phyloP scores from a whole-genome alignment of 1,140 invertebrate species.

The Drosophila trapezifrons region DNA sequence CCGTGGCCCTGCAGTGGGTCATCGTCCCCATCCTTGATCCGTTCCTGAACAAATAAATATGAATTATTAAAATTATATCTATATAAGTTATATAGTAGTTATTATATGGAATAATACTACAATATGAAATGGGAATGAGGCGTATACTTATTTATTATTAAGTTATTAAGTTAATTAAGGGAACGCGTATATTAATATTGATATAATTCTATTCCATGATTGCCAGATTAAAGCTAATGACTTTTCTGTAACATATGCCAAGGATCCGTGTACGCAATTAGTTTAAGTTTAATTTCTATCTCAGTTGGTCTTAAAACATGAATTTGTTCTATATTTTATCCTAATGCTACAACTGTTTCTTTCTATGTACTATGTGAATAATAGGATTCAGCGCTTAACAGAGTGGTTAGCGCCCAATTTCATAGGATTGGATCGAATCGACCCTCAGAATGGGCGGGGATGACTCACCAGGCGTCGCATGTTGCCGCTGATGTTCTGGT shows the following conservation, averaged over 20 bases:
- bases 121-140: too few species aligned
- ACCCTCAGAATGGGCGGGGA: slow-evolving; percentile 1
- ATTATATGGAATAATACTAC: too few species aligned
- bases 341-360: not conserved
- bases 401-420: slow-evolving; percentile 46
- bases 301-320: too few species aligned
- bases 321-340: too few species aligned
- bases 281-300: not conserved
- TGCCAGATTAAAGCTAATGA: not conserved
- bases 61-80: too few species aligned
- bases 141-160: too few species aligned
- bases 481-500: slow-evolving; percentile 57
- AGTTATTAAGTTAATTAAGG: too few species aligned
- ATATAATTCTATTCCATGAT: not conserved
- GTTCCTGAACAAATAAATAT: slow-evolving; percentile 54
- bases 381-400: slow-evolving; percentile 25
- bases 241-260: not conserved
- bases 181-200: not conserved
- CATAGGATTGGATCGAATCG: slow-evolving; percentile 7
- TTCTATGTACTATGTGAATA: not conserved
- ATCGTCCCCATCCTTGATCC: slow-evolving; percentile 85
- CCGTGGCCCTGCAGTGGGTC: slow-evolving; percentile 77
- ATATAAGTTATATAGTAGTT: too few species aligned
- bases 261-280: not conserved
- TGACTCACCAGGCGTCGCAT: slow-evolving; percentile 75